Percentiles rank a stretch among this genome's conserved stretches.
Evolutionary conservation across 1,140 invertebrate genomes (phyloP).

Genomic region (Atopsyche davidsoni): DNA sequence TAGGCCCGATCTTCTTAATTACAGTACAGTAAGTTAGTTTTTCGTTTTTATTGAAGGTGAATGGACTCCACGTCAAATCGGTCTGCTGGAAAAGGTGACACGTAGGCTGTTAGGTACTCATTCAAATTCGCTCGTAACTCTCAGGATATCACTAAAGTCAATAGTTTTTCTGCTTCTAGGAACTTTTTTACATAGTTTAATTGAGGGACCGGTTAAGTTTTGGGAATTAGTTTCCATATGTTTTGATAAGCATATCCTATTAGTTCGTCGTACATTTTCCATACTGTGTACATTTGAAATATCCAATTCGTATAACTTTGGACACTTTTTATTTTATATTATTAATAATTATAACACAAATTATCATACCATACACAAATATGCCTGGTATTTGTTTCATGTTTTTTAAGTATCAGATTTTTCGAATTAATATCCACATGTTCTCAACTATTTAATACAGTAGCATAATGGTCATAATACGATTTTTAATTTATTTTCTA

Average conservation of each 20-base stretch:
- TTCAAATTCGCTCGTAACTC: slow-evolving; percentile 5
- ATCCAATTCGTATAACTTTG: neutral
- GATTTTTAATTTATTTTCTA: too few species aligned
- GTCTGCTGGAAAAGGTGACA: slow-evolving; percentile 21
- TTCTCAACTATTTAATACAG: too few species aligned
- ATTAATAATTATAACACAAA: too few species aligned
- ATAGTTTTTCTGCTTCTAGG: neutral
- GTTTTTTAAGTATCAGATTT: too few species aligned
- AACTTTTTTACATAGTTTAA: neutral
- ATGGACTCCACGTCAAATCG: slow-evolving; percentile 27
- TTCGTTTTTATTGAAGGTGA: slow-evolving; percentile 16
- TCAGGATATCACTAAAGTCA: neutral
- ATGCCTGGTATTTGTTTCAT: too few species aligned
- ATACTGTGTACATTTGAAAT: neutral
- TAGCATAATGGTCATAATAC: too few species aligned
- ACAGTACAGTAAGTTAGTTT: slow-evolving; percentile 25
- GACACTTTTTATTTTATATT: neutral
- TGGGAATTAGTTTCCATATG: slow-evolving; percentile 16
- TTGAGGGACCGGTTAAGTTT: neutral
- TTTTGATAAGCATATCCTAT: slow-evolving; percentile 8
- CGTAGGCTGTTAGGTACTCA: slow-evolving; percentile 19
- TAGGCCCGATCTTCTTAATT: slow-evolving; percentile 24
- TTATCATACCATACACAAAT: too few species aligned
- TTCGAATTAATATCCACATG: too few species aligned
- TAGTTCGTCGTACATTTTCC: neutral